Evolutionary conservation across 1,140 invertebrate species (phyloP).

Genomic region (Achroia grisella): DNA sequence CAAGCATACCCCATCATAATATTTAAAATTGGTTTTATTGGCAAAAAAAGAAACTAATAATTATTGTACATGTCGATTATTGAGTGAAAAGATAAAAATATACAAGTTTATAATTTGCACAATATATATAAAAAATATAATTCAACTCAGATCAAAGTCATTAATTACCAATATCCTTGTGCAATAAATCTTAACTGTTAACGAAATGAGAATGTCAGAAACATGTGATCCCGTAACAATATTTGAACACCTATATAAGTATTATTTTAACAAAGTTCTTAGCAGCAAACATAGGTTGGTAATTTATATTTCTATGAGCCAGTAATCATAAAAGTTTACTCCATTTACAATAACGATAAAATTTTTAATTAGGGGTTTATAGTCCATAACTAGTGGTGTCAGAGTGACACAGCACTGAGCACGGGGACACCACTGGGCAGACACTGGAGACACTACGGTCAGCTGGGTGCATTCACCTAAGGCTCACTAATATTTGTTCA

Average conservation of each 20-base stretch:
- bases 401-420: conserved; percentile 9
- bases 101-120: conserved; percentile 67
- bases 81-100: conserved; percentile 71
- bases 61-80: conserved; percentile 70
- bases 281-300: conserved; percentile 62
- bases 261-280: conserved; percentile 63
- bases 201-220: conserved; percentile 60
- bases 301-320: conserved; percentile 65
- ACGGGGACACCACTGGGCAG: conserved; percentile 11
- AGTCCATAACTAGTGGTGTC: conserved; percentile 28
- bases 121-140: conserved; percentile 69
- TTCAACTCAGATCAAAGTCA: conserved; percentile 69
- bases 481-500: conserved; percentile 59
- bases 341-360: conserved; percentile 67
- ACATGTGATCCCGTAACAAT: conserved; percentile 70
- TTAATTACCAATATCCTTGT: conserved; percentile 70
- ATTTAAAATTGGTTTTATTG: conserved; percentile 73
- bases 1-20: conserved; percentile 47
- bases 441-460: conserved; percentile 41
- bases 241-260: conserved; percentile 70
- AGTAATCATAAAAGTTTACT: conserved; percentile 63
- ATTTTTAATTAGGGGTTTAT: conserved; percentile 52
- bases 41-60: conserved; percentile 65
- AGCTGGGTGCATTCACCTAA: conserved; percentile 55
- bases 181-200: conserved; percentile 60